Evolutionary conservation across 2,888 invertebrate genomes (phyloP).

Genomic region (Pollenia griseotomentosa): DNA sequence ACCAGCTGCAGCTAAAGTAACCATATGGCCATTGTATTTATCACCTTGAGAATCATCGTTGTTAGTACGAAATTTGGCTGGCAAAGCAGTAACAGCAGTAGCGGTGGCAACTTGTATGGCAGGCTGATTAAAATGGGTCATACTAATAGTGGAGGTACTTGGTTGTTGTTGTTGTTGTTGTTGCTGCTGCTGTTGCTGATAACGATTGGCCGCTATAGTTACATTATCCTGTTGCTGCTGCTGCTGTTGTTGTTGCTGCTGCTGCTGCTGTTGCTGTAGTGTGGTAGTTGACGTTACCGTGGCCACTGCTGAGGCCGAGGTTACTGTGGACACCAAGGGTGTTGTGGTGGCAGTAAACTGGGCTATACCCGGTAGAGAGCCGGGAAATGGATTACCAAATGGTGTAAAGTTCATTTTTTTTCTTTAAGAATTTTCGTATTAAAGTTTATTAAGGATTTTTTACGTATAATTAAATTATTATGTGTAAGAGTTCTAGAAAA

Average conservation of each 20-base stretch:
- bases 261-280: conserved; percentile 78
- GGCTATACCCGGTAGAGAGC: conserved; percentile 92
- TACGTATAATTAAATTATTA: conserved; percentile 50
- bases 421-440: conserved; percentile 66
- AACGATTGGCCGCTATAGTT: conserved; percentile 81
- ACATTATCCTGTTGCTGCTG: conserved; percentile 77
- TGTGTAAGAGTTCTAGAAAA: conserved; percentile 57
- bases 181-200: conserved; percentile 80
- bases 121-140: conserved; percentile 86
- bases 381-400: conserved; percentile 91
- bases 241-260: conserved; percentile 75
- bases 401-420: conserved; percentile 92
- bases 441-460: conserved; percentile 48
- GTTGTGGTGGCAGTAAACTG: conserved; percentile 88
- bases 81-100: conserved; percentile 83
- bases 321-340: conserved; percentile 87
- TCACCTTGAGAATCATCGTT: conserved; percentile 83
- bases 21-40: conserved; percentile 85
- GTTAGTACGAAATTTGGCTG: conserved; percentile 87
- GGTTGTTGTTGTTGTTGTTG: conserved; percentile 77
- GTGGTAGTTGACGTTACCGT: conserved; percentile 82
- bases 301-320: conserved; percentile 86
- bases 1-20: conserved; percentile 76
- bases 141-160: conserved; percentile 79
- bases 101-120: conserved; percentile 79